These are phyloP conservation scores for Eupithecia centaureata DNA, from an alignment of 2,888 invertebrate genomes.

Conservation along the genomic window DNA sequence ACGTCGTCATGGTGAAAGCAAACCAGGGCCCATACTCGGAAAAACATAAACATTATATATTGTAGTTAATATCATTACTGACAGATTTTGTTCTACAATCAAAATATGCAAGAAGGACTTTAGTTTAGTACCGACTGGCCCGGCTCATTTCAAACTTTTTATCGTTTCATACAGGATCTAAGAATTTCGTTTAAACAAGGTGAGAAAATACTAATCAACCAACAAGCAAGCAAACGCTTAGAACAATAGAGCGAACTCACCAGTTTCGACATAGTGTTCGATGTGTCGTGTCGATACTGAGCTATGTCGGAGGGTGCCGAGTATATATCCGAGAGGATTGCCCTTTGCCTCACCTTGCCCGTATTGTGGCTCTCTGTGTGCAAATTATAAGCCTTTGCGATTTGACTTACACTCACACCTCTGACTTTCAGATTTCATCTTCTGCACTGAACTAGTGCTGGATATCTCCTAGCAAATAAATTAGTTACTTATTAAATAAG, in stretches of 20 bases:
- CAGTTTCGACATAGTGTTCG: conserved; percentile 66
- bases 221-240: conserved; percentile 13
- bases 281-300: conserved; percentile 57
- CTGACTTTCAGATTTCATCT: not conserved
- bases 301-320: conserved; percentile 69
- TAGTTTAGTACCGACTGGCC: not conserved
- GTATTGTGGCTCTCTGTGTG: conserved; percentile 69
- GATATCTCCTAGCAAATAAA: no score
- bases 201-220: conserved; percentile 8
- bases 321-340: conserved; percentile 76
- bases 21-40: no score
- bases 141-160: not conserved
- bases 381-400: conserved; percentile 53
- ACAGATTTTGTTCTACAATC: not conserved
- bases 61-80: not conserved
- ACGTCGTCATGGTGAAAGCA: no score
- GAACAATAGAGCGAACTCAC: conserved; percentile 52
- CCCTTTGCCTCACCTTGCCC: conserved; percentile 82
- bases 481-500: no score
- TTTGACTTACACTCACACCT: not conserved
- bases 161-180: not conserved
- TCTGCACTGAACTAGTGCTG: no score
- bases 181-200: not conserved
- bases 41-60: not conserved
- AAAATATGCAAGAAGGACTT: not conserved